These are phyloP conservation scores for Rhea pennata DNA, from an alignment of 2,113 vertebrate species.

Conservation along the genomic window DNA sequence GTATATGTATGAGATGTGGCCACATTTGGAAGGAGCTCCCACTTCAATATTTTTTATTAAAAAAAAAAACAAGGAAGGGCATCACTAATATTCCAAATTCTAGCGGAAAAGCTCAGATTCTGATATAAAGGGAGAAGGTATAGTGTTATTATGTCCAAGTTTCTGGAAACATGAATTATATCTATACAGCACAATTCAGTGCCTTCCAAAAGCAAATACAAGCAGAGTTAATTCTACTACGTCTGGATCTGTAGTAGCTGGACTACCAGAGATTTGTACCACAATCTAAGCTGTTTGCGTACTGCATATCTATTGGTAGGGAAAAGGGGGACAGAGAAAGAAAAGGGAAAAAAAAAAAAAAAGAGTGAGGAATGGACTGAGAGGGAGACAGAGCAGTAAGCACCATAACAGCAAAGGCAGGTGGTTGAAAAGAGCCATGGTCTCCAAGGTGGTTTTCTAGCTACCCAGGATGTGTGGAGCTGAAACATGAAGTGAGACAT, in stretches of 20 bases:
- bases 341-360: neutral
- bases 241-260: neutral
- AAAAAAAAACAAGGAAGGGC: neutral
- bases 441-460: neutral
- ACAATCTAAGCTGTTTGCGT: neutral
- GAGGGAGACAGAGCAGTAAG: neutral
- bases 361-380: neutral
- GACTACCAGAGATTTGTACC: neutral
- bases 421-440: neutral
- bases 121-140: neutral
- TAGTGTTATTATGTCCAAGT: neutral
- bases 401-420: neutral
- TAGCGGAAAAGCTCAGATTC: neutral
- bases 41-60: slow-evolving; percentile 3
- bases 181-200: neutral
- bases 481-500: neutral
- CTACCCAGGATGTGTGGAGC: neutral
- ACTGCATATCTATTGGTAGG: neutral
- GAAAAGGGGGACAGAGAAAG: neutral
- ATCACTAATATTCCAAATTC: neutral
- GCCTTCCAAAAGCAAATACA: neutral
- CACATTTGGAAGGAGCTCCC: neutral
- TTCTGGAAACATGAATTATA: neutral
- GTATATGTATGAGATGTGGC: neutral
- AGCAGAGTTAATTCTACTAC: neutral